Evolutionary conservation across 1,140 invertebrate genomes (phyloP).

Genomic region (Batillaria attramentaria): DNA sequence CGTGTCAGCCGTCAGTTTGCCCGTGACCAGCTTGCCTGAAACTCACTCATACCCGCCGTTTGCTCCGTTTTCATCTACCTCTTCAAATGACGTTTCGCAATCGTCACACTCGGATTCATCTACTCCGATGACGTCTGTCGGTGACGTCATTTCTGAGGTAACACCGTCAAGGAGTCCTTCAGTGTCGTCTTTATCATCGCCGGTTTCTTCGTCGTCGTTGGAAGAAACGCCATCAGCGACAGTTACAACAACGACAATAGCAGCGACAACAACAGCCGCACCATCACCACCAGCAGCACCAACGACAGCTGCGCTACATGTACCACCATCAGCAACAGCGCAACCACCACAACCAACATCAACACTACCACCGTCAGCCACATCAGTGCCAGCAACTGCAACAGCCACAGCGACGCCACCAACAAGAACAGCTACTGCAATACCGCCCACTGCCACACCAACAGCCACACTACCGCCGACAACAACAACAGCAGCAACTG

Average conservation of each 20-base stretch:
- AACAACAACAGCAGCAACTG: conserved; percentile 6
- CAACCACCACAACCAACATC: neutral
- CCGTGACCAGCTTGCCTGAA: too few relatives aligned
- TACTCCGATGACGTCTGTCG: too few relatives aligned
- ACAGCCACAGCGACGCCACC: conserved; percentile 15
- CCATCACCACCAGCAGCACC: neutral
- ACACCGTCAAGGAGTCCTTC: neutral
- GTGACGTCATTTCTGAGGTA: neutral
- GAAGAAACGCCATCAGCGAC: conserved; percentile 1
- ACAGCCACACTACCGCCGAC: neutral
- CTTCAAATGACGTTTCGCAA: neutral
- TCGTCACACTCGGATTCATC: neutral
- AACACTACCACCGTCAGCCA: neutral
- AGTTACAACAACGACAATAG: conserved; percentile 7
- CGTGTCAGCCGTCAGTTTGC: too few relatives aligned
- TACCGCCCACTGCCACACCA: neutral
- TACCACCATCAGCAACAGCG: neutral
- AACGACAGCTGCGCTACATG: neutral
- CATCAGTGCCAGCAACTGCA: neutral
- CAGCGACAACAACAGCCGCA: neutral
- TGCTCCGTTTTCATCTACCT: neutral
- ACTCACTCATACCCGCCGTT: too few relatives aligned
- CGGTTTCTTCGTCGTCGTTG: neutral
- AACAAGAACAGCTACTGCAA: neutral
- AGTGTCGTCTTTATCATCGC: neutral